Percentiles rank a stretch among this genome's conserved stretches.
phyloP scores from a whole-genome alignment of 2,113 vertebrate species.

The Nesospiza acunhae region DNA sequence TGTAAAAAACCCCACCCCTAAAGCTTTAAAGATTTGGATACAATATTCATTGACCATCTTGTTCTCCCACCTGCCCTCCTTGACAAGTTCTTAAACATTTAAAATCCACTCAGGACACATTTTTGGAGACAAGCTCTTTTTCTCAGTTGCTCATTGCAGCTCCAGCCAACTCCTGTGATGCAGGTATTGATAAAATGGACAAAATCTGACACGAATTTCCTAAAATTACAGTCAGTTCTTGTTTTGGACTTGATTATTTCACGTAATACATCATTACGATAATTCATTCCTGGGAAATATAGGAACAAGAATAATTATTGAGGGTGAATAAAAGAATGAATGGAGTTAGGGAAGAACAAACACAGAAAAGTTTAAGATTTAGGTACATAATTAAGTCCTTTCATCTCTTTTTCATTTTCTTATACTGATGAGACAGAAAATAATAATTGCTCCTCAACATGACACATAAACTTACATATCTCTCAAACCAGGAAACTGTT shows the following conservation, averaged over 20 bases:
- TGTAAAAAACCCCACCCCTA: accelerated
- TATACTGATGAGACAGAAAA: not conserved
- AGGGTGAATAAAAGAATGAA: not conserved
- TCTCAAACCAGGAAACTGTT: not conserved
- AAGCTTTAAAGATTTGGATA: not conserved
- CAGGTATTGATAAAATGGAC: not conserved
- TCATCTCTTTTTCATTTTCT: not conserved
- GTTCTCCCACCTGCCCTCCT: not conserved
- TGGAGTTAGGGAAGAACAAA: not conserved
- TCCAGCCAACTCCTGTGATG: not conserved
- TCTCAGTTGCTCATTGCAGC: not conserved
- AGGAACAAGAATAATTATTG: not conserved
- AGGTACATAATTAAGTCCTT: not conserved
- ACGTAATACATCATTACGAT: not conserved
- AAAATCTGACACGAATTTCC: not conserved
- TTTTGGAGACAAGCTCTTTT: not conserved
- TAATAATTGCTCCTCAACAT: not conserved
- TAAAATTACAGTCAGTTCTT: not conserved
- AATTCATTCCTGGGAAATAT: not conserved
- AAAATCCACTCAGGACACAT: not conserved
- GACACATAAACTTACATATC: not conserved
- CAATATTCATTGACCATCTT: not conserved
- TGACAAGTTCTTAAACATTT: not conserved
- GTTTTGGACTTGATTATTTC: not conserved
- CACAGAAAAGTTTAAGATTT: not conserved